Conservation (phyloP, 2,113 vertebrate genomes). For the Sterrhoptilus dennistouni region DNA sequence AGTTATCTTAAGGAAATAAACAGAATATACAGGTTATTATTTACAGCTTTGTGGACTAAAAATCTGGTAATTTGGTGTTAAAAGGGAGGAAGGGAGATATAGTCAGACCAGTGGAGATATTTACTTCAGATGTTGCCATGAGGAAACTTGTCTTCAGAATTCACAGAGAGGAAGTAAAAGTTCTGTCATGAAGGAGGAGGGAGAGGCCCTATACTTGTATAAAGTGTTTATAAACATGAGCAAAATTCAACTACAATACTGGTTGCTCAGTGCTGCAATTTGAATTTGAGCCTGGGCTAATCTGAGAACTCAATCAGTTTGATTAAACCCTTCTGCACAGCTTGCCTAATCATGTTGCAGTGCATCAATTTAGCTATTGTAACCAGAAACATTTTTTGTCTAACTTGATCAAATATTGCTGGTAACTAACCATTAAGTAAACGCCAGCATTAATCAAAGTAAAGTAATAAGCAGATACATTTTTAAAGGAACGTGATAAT, state of each 20-base stretch:
- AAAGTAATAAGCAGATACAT: not conserved
- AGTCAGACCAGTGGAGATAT: not conserved
- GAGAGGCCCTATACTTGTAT: not conserved
- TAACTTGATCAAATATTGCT: constrained; percentile 51
- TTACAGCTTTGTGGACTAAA: not conserved
- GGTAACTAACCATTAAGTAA: not conserved
- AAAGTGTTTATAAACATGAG: constrained; percentile 23
- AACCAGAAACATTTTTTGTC: constrained; percentile 3
- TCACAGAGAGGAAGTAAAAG: not conserved
- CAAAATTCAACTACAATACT: constrained; percentile 20
- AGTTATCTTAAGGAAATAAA: not conserved
- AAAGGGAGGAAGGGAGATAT: not conserved
- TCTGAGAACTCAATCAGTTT: constrained; percentile 26
- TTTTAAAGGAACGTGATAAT: not conserved
- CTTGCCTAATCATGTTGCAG: not conserved
- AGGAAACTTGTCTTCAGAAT: not conserved
- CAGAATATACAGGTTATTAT: not conserved
- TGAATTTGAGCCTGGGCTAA: constrained; percentile 23
- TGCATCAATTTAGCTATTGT: not conserved
- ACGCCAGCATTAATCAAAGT: constrained; percentile 6
- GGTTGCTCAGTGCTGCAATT: constrained; percentile 4
- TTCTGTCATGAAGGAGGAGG: not conserved
- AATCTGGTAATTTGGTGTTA: not conserved
- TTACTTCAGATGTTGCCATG: not conserved
- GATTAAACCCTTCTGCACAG: constrained; percentile 41